Conservation (phyloP, 2,888 invertebrate genomes). For the Nipponacmea schrenckii region DNA sequence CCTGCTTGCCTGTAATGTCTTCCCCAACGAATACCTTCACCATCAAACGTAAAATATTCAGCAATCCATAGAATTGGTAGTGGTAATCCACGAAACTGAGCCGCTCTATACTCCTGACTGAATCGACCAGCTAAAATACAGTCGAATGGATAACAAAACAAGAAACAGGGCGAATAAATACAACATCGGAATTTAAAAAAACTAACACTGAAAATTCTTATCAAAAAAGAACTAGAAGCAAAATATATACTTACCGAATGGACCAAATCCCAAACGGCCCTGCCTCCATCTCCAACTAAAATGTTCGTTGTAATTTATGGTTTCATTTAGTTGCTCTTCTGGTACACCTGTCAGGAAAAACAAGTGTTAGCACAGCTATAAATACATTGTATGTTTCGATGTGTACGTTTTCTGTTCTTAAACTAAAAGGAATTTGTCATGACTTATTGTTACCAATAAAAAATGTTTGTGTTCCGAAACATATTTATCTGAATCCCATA, state of each 20-base stretch:
- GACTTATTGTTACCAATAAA: too few relatives aligned
- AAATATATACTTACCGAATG: constrained; percentile 70
- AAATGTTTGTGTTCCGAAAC: too few relatives aligned
- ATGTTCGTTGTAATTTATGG: constrained; percentile 75
- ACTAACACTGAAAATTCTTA: too few relatives aligned
- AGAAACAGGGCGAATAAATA: background rate
- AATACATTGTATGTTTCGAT: background rate
- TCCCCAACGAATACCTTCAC: constrained; percentile 73
- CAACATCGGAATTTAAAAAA: background rate
- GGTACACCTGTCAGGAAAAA: constrained; percentile 39
- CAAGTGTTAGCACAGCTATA: background rate
- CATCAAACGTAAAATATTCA: constrained; percentile 75
- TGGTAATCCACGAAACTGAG: constrained; percentile 72
- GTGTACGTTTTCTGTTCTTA: background rate
- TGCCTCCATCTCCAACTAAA: constrained; percentile 75
- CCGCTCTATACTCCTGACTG: constrained; percentile 72
- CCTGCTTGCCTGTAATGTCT: constrained; percentile 72
- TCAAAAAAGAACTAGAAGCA: too few relatives aligned
- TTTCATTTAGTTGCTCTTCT: constrained; percentile 58
- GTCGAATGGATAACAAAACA: background rate
- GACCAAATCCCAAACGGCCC: constrained; percentile 74
- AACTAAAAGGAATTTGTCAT: too few relatives aligned
- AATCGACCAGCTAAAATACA: constrained; percentile 70
- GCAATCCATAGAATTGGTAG: constrained; percentile 74
- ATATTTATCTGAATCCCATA: too few relatives aligned